phyloP scores from a whole-genome alignment of 2,113 vertebrate genomes.

The Leptodactylus fuscus region DNA sequence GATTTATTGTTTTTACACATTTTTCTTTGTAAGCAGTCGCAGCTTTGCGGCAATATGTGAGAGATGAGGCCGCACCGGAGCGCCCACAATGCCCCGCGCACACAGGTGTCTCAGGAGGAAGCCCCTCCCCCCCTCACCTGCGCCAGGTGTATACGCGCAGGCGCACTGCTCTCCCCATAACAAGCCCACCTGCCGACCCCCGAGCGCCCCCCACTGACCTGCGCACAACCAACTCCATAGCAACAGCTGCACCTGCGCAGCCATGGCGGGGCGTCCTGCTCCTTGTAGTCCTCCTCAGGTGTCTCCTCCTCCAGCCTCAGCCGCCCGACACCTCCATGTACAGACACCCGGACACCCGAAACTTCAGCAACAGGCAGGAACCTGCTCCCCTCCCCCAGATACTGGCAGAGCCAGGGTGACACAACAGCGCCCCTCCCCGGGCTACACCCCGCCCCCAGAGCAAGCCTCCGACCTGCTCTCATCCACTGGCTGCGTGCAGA shows the following conservation, averaged over 20 bases:
- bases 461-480: neutral
- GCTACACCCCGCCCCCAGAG: neutral
- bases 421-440: neutral
- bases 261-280: neutral
- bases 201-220: neutral
- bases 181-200: neutral
- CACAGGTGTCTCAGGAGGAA: neutral
- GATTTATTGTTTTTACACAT: no score
- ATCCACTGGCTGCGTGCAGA: neutral
- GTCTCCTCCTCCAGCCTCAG: neutral
- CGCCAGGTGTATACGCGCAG: conserved; percentile 26
- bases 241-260: neutral
- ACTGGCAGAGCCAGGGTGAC: neutral
- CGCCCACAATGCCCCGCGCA: neutral
- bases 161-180: neutral
- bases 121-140: neutral
- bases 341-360: neutral
- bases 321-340: neutral
- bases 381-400: neutral
- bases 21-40: no score
- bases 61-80: no score
- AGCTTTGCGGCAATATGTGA: no score
- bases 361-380: neutral
- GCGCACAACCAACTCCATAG: neutral
- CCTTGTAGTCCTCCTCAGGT: conserved; percentile 1